Evolutionary conservation across 2,113 vertebrate genomes (phyloP).

Genomic region (Zapornia atra): DNA sequence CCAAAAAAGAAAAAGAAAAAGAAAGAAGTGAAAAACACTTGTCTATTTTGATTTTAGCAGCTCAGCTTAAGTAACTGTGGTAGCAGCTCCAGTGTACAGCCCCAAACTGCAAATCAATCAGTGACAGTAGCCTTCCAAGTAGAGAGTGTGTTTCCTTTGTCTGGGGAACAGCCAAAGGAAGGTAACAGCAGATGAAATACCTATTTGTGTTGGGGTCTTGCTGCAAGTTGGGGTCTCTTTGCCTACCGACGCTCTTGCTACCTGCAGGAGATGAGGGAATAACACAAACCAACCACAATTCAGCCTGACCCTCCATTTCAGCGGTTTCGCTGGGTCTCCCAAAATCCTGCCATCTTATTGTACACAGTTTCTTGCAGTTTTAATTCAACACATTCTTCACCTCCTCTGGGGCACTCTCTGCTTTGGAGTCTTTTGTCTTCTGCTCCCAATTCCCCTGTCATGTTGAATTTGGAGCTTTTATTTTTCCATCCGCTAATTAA

Average conservation of each 20-base stretch:
- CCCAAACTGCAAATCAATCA: not conserved
- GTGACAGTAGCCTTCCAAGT: not conserved
- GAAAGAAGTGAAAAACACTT: slow-evolving; percentile 18
- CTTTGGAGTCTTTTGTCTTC: not conserved
- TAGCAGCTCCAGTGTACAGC: not conserved
- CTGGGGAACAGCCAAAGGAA: not conserved
- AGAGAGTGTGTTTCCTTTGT: not conserved
- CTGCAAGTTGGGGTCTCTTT: not conserved
- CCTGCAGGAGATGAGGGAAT: not conserved
- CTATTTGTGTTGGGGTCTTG: not conserved
- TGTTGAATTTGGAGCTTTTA: not conserved
- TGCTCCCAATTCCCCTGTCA: not conserved
- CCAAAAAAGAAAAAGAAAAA: slow-evolving; percentile 43
- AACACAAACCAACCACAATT: not conserved
- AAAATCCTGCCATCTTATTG: not conserved
- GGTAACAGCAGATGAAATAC: not conserved
- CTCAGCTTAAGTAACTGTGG: not conserved
- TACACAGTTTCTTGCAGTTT: not conserved
- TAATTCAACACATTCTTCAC: not conserved
- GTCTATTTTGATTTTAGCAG: slow-evolving; percentile 21
- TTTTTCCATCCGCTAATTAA: slow-evolving; percentile 34
- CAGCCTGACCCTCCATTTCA: not conserved
- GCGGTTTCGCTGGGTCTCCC: not conserved
- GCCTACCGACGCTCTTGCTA: not conserved
- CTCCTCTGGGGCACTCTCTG: not conserved